Evolutionary conservation across 2,888 invertebrate species (phyloP), one percentile per base, ranked within the genome.

Genomic region (Agrochola circellaris): DNA sequence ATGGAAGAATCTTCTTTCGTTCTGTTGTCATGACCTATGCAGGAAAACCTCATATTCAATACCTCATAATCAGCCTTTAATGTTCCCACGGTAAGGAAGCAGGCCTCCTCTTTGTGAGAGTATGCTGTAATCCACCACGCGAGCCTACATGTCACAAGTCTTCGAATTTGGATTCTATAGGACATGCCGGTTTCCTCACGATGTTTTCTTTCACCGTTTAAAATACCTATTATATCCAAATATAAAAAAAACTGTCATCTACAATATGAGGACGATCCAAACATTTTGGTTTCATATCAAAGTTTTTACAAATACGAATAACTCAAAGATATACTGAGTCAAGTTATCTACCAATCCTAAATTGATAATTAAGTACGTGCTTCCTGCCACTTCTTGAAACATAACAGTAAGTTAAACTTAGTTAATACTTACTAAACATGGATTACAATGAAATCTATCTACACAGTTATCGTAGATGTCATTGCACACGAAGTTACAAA

Each of bases 211-310:
- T 45, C 4, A 45, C 45, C 13, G 45, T 45, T 45, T 45, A 0
- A 15, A 15, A 45, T 15, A 15, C 15, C 5, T 45, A 15, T 4
- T 45, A 45, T 4, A 45, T 34, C 13, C 17, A 30, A 30, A n/a
- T 61, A 42, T 5, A 26, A 20, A 2, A 9, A 2, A 30, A 30
- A 30, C 30, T 73, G 66, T 91, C 88, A 92, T 93, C 89, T 90
- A 89, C 92, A 92, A 93, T 93, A 93, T 91, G 91, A 87, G 86
- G 79, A 77, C 85, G 3, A 15, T 17, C n/a, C 6, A 60, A 42
- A 65, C n/a, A 17, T 42, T 42, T 17, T 42, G 9, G 9, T 9
- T 64, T 38, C 2, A 6, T 9, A n/a, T 15, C 15, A 4, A 34
- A 34, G 34, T n/a, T 64, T 64, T 64, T 15, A 38, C 15, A 38